Conservation (phyloP, 1,140 invertebrate species). For the Oedothorax gibbosus region DNA sequence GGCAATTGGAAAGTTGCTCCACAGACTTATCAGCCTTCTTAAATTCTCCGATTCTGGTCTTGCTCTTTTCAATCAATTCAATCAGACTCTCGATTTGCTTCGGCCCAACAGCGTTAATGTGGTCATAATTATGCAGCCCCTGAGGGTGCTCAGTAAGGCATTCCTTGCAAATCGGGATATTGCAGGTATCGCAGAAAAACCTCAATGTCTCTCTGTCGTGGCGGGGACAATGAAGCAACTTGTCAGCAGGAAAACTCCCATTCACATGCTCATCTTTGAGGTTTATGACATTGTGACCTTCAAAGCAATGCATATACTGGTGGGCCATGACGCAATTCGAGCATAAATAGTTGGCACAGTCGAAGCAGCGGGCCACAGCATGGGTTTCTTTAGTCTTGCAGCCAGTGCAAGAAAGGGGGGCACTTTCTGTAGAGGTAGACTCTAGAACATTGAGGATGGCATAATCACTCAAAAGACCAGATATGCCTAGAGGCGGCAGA, state of each 20-base stretch:
- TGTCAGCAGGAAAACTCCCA: constrained; percentile 71
- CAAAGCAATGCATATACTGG: constrained; percentile 98
- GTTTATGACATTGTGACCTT: constrained; percentile 93
- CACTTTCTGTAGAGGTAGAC: constrained; percentile 63
- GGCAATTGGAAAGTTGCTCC: constrained; percentile 82
- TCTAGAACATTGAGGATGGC: constrained; percentile 74
- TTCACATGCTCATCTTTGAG: constrained; percentile 80
- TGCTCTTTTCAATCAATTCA: constrained; percentile 84
- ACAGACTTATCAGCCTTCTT: constrained; percentile 84
- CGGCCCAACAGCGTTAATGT: constrained; percentile 85
- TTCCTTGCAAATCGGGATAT: constrained; percentile 91
- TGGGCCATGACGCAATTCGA: constrained; percentile 97
- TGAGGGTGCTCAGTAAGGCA: constrained; percentile 87
- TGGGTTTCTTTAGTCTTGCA: constrained; percentile 88
- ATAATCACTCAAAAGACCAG: constrained; percentile 78
- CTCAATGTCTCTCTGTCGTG: constrained; percentile 90
- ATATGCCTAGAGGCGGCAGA: constrained; percentile 71
- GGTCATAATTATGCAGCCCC: constrained; percentile 88
- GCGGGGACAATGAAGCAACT: constrained; percentile 83
- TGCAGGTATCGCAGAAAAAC: constrained; percentile 92
- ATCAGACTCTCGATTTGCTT: constrained; percentile 86
- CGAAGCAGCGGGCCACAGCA: constrained; percentile 88
- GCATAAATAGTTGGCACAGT: constrained; percentile 95
- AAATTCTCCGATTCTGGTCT: constrained; percentile 85
- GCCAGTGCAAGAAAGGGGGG: constrained; percentile 77